phyloP scores from a whole-genome alignment of 2,888 invertebrate genomes.

The Deroplatys truncata region DNA sequence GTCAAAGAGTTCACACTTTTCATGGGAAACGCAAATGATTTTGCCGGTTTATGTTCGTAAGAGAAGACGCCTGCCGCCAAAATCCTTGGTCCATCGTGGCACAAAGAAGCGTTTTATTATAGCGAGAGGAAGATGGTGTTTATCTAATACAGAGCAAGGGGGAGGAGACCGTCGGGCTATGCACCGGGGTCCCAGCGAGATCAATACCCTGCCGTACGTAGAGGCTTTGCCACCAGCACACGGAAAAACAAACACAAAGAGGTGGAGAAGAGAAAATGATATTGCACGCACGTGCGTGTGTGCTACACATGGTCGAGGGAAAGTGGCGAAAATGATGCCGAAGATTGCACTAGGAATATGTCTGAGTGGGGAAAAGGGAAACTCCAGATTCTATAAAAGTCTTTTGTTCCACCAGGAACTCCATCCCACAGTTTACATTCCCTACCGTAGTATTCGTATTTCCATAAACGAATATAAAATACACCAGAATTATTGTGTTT shows the following conservation, averaged over 20 bases:
- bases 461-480: no score
- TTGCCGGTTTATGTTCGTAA: no score
- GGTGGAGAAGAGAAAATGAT: not conserved
- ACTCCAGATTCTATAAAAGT: not conserved
- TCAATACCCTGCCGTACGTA: conserved; percentile 1
- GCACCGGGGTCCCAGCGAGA: conserved; percentile 12
- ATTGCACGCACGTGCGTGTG: not conserved
- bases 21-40: no score
- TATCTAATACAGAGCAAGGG: conserved; percentile 19
- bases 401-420: not conserved
- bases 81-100: not conserved
- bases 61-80: no score
- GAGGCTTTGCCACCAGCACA: not conserved
- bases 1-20: no score
- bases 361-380: not conserved
- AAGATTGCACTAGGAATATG: not conserved
- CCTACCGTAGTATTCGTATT: no score
- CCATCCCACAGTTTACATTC: no score
- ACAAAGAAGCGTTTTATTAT: not conserved
- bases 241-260: not conserved
- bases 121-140: conserved; percentile 8
- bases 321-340: not conserved
- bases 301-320: not conserved
- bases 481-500: no score
- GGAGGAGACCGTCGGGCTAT: conserved; percentile 10